Percentiles rank a stretch among this genome's conserved stretches.
These are phyloP conservation scores for Cricetomys ansorgei DNA, from an alignment of 2,113 vertebrate genomes.

Conservation along the genomic window DNA sequence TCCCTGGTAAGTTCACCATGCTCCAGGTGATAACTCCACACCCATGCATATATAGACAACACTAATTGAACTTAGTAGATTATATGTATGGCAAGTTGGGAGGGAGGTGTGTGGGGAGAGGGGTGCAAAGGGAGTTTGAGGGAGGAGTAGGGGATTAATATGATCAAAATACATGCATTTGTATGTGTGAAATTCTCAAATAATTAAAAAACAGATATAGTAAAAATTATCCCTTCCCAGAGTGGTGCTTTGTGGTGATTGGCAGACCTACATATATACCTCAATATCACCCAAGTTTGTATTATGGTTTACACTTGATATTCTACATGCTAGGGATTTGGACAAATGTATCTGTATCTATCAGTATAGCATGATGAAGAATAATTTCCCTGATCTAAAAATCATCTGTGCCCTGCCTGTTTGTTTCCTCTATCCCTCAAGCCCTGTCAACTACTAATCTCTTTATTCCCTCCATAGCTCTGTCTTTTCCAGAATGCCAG, in stretches of 20 bases:
- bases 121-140: neutral
- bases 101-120: neutral
- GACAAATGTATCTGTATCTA: neutral
- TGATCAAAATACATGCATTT: neutral
- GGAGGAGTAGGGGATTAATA: neutral
- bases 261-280: neutral
- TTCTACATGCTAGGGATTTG: neutral
- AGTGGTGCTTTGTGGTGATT: neutral
- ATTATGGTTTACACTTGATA: neutral
- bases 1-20: neutral
- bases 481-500: neutral
- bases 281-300: neutral
- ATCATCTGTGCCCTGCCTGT: neutral
- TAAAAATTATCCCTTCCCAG: neutral
- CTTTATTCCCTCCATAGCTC: neutral
- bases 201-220: neutral
- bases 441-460: neutral
- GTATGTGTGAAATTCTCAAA: neutral
- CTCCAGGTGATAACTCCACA: neutral
- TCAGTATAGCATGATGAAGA: neutral
- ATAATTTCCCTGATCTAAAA: neutral
- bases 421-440: neutral
- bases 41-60: neutral
- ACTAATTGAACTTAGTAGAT: neutral
- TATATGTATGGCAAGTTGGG: neutral